Percentiles rank a stretch among this genome's conserved stretches.
phyloP scores from a whole-genome alignment of 2,888 invertebrate genomes.

The Leptodirus hochenwartii region DNA sequence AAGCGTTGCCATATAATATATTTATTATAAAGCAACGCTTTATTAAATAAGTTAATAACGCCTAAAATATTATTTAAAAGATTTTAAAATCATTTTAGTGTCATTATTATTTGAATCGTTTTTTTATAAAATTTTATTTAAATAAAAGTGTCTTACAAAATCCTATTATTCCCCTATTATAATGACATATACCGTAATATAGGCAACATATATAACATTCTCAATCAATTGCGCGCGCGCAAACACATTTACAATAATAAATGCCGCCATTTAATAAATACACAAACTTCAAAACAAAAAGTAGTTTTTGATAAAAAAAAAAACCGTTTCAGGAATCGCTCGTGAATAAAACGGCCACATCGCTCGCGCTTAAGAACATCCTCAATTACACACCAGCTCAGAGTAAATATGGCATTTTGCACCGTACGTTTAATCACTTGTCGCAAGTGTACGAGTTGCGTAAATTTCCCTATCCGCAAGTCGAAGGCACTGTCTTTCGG shows the following conservation, averaged over 20 bases:
- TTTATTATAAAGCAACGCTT: no score
- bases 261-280: slow-evolving; percentile 1
- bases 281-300: slow-evolving; percentile 1
- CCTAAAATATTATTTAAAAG: no score
- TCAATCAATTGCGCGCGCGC: no score
- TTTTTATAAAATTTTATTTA: neutral
- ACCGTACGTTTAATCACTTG: slow-evolving; percentile 39
- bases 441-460: slow-evolving; percentile 45
- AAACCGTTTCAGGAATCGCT: slow-evolving; percentile 44
- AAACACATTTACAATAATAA: slow-evolving; percentile 2
- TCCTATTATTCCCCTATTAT: no score
- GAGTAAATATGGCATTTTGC: slow-evolving; percentile 36
- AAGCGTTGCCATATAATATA: no score
- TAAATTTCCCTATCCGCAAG: slow-evolving; percentile 49
- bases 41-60: no score
- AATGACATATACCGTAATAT: no score
- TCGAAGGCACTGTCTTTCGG: slow-evolving; percentile 39
- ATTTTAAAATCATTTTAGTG: no score
- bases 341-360: slow-evolving; percentile 34
- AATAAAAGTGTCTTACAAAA: neutral
- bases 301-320: no score
- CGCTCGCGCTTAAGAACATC: slow-evolving; percentile 36
- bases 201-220: slow-evolving; percentile 4
- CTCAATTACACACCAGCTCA: slow-evolving; percentile 35
- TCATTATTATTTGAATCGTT: neutral